Percentiles rank a stretch among this genome's conserved stretches.
Evolutionary conservation across 2,888 invertebrate species (phyloP).

Genomic region (Autographa gamma): DNA sequence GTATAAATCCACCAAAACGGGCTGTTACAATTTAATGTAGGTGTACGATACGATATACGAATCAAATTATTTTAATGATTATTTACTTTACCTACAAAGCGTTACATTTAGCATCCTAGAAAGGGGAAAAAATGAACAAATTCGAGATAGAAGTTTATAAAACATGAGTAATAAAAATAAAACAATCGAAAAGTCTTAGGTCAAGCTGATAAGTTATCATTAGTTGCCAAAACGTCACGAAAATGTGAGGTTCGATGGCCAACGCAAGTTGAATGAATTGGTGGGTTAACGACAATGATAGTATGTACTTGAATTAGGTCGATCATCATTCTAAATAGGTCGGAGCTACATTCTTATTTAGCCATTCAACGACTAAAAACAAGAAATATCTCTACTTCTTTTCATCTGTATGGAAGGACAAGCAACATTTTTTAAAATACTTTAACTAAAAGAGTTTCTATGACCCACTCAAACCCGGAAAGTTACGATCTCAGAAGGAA

Average conservation of each 20-base stretch:
- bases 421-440: neutral
- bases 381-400: neutral
- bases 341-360: neutral
- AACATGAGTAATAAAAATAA: slow-evolving; percentile 40
- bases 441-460: neutral
- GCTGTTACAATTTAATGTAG: slow-evolving; percentile 2
- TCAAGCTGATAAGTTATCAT: slow-evolving; percentile 52
- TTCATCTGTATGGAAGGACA: neutral
- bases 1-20: neutral
- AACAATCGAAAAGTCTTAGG: slow-evolving; percentile 48
- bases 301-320: slow-evolving; percentile 4
- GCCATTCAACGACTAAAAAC: neutral
- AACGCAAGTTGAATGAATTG: slow-evolving; percentile 45
- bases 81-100: neutral
- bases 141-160: slow-evolving; percentile 36
- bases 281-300: slow-evolving; percentile 22
- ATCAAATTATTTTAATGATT: too few species aligned
- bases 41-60: too few species aligned
- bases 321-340: slow-evolving; percentile 1
- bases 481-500: slow-evolving; percentile 7
- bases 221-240: slow-evolving; percentile 36
- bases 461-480: slow-evolving; percentile 3
- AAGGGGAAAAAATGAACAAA: slow-evolving; percentile 23
- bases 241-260: slow-evolving; percentile 62
- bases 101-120: slow-evolving; percentile 14